Percentiles rank a stretch among this genome's conserved stretches.
These are phyloP conservation scores for Proisotoma minuta DNA, from an alignment of 2,888 invertebrate genomes.

Conservation along the genomic window DNA sequence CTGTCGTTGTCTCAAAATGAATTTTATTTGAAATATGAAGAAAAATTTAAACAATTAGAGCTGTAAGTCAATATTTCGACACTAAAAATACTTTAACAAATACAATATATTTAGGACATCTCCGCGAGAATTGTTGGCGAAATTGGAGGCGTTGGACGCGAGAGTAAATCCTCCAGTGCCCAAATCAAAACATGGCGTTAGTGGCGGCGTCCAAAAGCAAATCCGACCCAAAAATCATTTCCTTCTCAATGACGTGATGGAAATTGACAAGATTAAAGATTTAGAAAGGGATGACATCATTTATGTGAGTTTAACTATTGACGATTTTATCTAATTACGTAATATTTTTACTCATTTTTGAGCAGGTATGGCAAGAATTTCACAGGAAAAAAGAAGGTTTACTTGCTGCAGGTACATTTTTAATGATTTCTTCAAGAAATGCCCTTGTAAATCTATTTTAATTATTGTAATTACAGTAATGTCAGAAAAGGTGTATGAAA, in stretches of 20 bases:
- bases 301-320: constrained; percentile 44
- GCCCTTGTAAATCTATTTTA: too few species aligned
- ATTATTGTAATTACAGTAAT: too few species aligned
- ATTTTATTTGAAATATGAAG: constrained; percentile 74
- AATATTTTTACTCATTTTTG: constrained; percentile 6
- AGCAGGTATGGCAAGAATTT: constrained; percentile 71
- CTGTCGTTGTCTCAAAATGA: constrained; percentile 63
- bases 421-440: too few species aligned
- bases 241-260: constrained; percentile 66
- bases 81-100: background rate
- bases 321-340: background rate
- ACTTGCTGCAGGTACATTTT: too few species aligned
- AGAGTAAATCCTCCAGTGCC: background rate
- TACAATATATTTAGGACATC: constrained; percentile 53
- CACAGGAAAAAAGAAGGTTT: constrained; percentile 68
- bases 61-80: constrained; percentile 51
- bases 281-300: constrained; percentile 68
- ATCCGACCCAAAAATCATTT: constrained; percentile 15
- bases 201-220: background rate
- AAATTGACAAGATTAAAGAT: constrained; percentile 67
- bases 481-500: constrained; percentile 59
- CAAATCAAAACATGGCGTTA: too few species aligned
- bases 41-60: constrained; percentile 68
- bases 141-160: constrained; percentile 33
- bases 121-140: constrained; percentile 63